A percentile compares a stretch with the other conserved stretches of the same genome.
These are phyloP conservation scores for Erpetoichthys calabaricus DNA, from an alignment of 2,797 vertebrate genomes.

Conservation along the genomic window DNA sequence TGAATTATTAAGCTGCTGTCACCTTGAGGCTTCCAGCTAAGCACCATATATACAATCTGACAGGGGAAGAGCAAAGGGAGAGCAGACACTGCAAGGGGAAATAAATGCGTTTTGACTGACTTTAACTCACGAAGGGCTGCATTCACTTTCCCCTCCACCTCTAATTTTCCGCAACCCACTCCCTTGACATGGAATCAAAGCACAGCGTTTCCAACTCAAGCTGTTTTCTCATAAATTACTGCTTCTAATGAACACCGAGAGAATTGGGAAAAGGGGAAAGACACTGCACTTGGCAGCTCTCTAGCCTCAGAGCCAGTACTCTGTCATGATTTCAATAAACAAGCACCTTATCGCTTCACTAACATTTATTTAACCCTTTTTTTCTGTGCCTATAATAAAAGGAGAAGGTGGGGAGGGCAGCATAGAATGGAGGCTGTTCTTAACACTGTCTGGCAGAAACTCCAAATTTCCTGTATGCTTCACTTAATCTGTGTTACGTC, in stretches of 20 bases:
- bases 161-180: background rate
- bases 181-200: background rate
- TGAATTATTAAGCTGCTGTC: no score
- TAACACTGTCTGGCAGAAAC: conserved; percentile 51
- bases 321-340: conserved; percentile 79
- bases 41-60: no score
- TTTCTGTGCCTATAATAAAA: conserved; percentile 56
- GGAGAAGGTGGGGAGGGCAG: conserved; percentile 42
- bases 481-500: conserved; percentile 59
- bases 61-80: no score
- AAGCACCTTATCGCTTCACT: conserved; percentile 95
- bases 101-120: no score
- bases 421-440: conserved; percentile 35
- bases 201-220: background rate
- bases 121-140: no score
- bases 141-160: no score
- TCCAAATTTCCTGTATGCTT: conserved; percentile 51
- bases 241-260: background rate
- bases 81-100: no score
- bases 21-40: no score
- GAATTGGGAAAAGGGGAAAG: conserved; percentile 18
- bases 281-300: conserved; percentile 24
- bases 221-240: background rate
- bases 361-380: conserved; percentile 99
- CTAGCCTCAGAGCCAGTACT: conserved; percentile 54